Evolutionary conservation across 2,113 vertebrate genomes (phyloP).

Genomic region (Thymallus thymallus): DNA sequence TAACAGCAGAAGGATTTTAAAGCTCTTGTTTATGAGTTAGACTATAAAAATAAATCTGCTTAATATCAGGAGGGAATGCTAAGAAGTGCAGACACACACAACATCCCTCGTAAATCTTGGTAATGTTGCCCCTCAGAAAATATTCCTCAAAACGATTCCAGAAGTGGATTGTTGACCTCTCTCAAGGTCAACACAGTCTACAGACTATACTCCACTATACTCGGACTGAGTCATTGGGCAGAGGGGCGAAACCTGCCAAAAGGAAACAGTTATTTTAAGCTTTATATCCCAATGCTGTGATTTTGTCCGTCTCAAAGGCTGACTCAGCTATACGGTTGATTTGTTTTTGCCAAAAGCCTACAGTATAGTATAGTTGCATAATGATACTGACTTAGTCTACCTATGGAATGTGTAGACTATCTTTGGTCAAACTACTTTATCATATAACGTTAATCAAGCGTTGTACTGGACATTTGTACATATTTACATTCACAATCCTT

Average conservation of each 20-base stretch:
- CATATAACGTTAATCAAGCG: not conserved
- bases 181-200: not conserved
- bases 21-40: conserved; percentile 50
- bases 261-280: no score
- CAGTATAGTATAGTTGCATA: no score
- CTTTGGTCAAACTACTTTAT: not conserved
- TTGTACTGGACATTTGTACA: not conserved
- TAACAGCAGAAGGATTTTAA: conserved; percentile 47
- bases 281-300: no score
- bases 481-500: not conserved
- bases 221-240: not conserved
- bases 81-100: conserved; percentile 10
- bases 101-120: conserved; percentile 9
- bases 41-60: conserved; percentile 39
- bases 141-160: conserved; percentile 3
- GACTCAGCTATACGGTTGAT: not conserved
- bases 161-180: not conserved
- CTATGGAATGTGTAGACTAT: no score
- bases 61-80: conserved; percentile 25
- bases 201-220: not conserved
- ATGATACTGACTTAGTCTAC: no score
- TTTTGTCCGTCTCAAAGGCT: not conserved
- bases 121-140: not conserved
- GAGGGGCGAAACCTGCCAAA: no score
- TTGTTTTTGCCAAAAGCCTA: no score